Evolutionary conservation across 2,888 invertebrate species (phyloP).

Genomic region (Mythimna impura): DNA sequence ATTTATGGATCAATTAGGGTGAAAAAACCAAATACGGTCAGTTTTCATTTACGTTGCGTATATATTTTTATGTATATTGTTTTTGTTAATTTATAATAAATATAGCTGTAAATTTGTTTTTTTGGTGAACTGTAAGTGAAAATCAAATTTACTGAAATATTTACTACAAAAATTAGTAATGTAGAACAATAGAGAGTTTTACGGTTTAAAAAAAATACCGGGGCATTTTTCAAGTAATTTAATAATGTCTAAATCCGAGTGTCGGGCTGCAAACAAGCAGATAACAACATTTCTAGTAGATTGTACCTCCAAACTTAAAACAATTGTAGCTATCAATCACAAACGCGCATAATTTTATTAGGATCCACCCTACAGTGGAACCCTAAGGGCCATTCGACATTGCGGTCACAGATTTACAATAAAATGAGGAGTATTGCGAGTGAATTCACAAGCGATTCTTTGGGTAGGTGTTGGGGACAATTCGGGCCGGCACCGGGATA

Average conservation of each 20-base stretch:
- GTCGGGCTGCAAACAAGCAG: background rate
- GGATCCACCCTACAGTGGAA: slow-evolving; percentile 59
- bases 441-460: slow-evolving; percentile 79
- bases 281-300: slow-evolving; percentile 21
- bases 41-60: background rate
- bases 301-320: slow-evolving; percentile 52
- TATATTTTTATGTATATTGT: background rate
- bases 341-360: slow-evolving; percentile 71
- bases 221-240: background rate
- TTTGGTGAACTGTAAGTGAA: background rate
- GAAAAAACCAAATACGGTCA: background rate
- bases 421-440: slow-evolving; percentile 77
- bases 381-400: slow-evolving; percentile 71
- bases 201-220: background rate
- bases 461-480: slow-evolving; percentile 76
- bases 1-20: slow-evolving; percentile 1
- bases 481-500: slow-evolving; percentile 67
- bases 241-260: background rate
- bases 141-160: background rate
- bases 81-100: slow-evolving; percentile 26
- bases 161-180: background rate
- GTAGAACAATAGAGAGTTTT: no score
- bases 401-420: slow-evolving; percentile 82
- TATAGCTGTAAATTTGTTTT: background rate
- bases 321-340: slow-evolving; percentile 67